Conservation (phyloP, 2,113 vertebrate species). For the Abramis brama region DNA sequence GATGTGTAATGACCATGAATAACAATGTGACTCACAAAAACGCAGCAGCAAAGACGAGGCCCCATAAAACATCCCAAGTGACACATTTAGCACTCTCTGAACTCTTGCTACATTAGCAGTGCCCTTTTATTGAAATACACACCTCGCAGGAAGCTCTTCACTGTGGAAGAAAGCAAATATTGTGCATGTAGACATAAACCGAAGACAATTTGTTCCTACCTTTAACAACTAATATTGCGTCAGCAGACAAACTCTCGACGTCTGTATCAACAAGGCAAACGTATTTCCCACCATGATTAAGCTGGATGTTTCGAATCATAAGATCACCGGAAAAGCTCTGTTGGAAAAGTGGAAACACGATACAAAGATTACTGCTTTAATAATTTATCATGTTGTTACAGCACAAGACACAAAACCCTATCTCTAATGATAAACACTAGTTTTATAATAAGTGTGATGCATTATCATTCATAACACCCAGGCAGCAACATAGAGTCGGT, state of each 20-base stretch:
- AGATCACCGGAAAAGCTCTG: conserved; percentile 89
- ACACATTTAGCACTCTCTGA: conserved; percentile 44
- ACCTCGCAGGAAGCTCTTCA: neutral
- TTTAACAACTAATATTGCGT: conserved; percentile 89
- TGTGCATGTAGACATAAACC: neutral
- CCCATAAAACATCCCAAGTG: conserved; percentile 50
- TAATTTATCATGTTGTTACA: neutral
- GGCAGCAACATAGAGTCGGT: too few relatives aligned
- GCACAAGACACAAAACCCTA: neutral
- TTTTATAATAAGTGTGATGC: neutral
- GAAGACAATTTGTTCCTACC: conserved; percentile 72
- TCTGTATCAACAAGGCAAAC: conserved; percentile 89
- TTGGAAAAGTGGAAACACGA: conserved; percentile 40
- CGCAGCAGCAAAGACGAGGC: conserved; percentile 28
- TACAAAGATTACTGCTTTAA: neutral
- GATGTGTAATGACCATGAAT: conserved; percentile 65
- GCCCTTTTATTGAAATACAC: conserved; percentile 37
- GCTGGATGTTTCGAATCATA: conserved; percentile 95
- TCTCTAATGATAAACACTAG: neutral
- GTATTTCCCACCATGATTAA: conserved; percentile 89
- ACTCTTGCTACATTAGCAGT: conserved; percentile 40
- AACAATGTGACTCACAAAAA: conserved; percentile 62
- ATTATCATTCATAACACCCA: neutral
- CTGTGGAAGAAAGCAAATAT: neutral
- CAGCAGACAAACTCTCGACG: conserved; percentile 89